Evolutionary conservation across 2,797 vertebrate species (phyloP).

Genomic region (Pogonophryne albipinna): DNA sequence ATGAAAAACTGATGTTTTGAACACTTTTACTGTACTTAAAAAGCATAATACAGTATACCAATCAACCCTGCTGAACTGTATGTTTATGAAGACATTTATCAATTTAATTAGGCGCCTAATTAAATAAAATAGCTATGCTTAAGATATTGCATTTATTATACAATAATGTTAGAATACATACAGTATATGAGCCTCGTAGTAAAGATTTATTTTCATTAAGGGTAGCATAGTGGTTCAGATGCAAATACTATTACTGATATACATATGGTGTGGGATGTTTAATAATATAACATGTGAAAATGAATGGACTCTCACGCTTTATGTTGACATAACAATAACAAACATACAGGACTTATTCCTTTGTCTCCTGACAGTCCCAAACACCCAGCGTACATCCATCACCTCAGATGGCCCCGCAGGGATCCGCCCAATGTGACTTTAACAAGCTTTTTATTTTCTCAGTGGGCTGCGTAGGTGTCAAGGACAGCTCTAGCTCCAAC

Average conservation of each 20-base stretch:
- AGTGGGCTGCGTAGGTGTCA: conserved; percentile 64
- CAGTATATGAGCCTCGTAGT: neutral
- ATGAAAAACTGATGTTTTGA: neutral
- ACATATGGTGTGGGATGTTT: conserved; percentile 13
- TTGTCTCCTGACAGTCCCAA: conserved; percentile 39
- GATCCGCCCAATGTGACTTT: conserved; percentile 60
- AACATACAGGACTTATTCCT: conserved; percentile 41
- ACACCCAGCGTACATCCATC: conserved; percentile 40
- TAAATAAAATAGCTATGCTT: neutral
- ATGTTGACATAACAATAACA: conserved; percentile 23
- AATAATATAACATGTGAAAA: neutral
- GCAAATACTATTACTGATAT: conserved; percentile 11
- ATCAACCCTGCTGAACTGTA: neutral
- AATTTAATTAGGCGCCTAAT: conserved; percentile 9
- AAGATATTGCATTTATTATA: conserved; percentile 3
- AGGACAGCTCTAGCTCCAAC: conserved; percentile 69
- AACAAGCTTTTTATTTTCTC: conserved; percentile 74
- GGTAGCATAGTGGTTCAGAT: neutral
- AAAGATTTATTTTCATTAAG: conserved; percentile 1
- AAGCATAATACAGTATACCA: neutral
- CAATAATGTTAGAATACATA: neutral
- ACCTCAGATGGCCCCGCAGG: conserved; percentile 42
- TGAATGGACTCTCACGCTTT: conserved; percentile 16
- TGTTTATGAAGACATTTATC: conserved; percentile 11
- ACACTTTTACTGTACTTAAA: neutral